Percentiles rank a stretch among this genome's conserved stretches.
These are phyloP conservation scores for Calidris pygmaea DNA, from an alignment of 2,113 vertebrate genomes.

Conservation along the genomic window DNA sequence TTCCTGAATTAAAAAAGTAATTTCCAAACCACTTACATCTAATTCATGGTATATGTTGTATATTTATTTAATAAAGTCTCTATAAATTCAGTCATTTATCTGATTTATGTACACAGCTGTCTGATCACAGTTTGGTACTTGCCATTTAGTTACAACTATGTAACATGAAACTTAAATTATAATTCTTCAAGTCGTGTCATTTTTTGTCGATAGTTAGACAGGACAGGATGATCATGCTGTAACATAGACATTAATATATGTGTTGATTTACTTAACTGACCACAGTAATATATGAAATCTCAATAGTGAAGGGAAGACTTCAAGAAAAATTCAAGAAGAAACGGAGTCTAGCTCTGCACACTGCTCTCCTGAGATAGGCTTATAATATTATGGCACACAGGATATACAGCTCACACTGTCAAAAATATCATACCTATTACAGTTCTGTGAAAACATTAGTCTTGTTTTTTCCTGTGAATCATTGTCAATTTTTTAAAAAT, in stretches of 20 bases:
- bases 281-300: not conserved
- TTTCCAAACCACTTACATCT: not conserved
- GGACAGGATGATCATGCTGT: not conserved
- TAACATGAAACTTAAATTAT: not conserved
- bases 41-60: not conserved
- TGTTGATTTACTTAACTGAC: not conserved
- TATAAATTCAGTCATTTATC: conserved; percentile 5
- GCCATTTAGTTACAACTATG: not conserved
- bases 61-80: not conserved
- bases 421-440: not conserved
- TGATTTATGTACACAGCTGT: conserved; percentile 32
- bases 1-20: not conserved
- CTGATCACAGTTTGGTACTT: not conserved
- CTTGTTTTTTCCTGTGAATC: not conserved
- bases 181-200: not conserved
- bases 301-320: not conserved
- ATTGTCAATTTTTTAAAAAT: not conserved
- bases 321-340: not conserved
- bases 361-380: not conserved
- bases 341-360: not conserved
- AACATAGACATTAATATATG: not conserved
- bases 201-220: not conserved
- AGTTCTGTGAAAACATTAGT: not conserved
- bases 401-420: not conserved
- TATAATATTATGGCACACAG: not conserved